phyloP scores from a whole-genome alignment of 2,888 invertebrate genomes.

The Sphinx pinastri region DNA sequence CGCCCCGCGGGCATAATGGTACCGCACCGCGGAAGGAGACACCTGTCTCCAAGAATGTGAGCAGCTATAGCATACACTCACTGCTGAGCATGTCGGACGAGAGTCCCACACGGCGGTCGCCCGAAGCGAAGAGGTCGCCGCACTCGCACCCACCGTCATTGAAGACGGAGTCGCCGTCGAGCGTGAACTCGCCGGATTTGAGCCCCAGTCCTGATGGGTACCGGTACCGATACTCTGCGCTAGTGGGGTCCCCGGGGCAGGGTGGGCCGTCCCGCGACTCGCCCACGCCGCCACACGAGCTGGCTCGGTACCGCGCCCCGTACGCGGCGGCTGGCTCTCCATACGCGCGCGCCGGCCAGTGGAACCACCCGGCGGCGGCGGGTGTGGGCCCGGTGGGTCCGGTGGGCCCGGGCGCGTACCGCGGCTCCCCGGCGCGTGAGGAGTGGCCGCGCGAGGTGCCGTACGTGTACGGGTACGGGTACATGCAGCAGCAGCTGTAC shows the following conservation, averaged over 20 bases:
- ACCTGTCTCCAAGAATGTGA: slow-evolving; percentile 77
- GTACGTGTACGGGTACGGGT: slow-evolving; percentile 72
- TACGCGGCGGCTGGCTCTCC: slow-evolving; percentile 54
- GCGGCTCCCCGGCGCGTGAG: slow-evolving; percentile 52
- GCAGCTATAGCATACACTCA: slow-evolving; percentile 94
- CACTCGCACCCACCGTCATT: slow-evolving; percentile 65
- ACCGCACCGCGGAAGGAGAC: slow-evolving; percentile 57
- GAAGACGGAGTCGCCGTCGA: slow-evolving; percentile 71
- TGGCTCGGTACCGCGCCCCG: slow-evolving; percentile 69
- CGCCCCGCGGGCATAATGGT: slow-evolving; percentile 57
- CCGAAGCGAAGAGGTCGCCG: slow-evolving; percentile 71
- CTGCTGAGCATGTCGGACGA: slow-evolving; percentile 87
- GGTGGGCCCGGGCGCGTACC: slow-evolving; percentile 53
- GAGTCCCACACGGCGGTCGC: slow-evolving; percentile 64
- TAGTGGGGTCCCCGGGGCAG: slow-evolving; percentile 64
- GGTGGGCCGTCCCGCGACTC: slow-evolving; percentile 59
- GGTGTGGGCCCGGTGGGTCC: slow-evolving; percentile 41
- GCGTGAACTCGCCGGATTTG: slow-evolving; percentile 71
- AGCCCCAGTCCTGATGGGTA: slow-evolving; percentile 75
- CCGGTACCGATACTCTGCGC: slow-evolving; percentile 68
- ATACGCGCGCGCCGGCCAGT: slow-evolving; percentile 44
- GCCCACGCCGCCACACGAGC: slow-evolving; percentile 65
- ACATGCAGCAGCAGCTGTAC: slow-evolving; percentile 72
- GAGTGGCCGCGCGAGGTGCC: slow-evolving; percentile 63
- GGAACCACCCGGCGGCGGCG: slow-evolving; percentile 43